Base-by-base conservation (phyloP, 2,888 invertebrate genomes). In the Luperina nickerlii region DNA sequence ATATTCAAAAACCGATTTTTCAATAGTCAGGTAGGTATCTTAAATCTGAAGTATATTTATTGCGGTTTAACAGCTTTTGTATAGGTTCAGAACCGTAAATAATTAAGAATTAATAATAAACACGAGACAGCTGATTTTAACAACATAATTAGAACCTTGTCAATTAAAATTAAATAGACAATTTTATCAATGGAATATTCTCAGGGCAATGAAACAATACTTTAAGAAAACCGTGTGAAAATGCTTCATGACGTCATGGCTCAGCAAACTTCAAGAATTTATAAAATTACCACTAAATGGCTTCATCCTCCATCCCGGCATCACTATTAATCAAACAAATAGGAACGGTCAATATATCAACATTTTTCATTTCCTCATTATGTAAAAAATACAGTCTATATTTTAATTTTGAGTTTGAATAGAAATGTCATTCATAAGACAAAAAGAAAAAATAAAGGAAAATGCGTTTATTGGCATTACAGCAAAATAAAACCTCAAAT, bases 191-290 rank as follows among this genome's bases (percentile, higher is more conserved):
- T n/a, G 27, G 15, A 60, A 51, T n/a, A 24, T 65, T 79, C 72
- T 45, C 68, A 82, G 63, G 63, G 18, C 9, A 60, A 51, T 9
- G 4, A 27, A 68, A 84, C 63, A 84, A 82, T 78, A 32, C 8
- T 42, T 38, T 42, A 9, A 42, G 9, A 42, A 42, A 9, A 42
- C 9, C 42, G 45, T 45, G 45, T 45, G 45, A 45, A 45, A 45
- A 45, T 45, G 45, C 45, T 45, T 45, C 45, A 45, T 45, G 2
- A 45, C 45, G 45, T 11, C 9, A 45, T 42, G 42, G 42, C 42
- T 42, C 42, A 45, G 45, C 11, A 45, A 45, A 45, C 11, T 45
- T 45, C 2, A 11, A 45, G 45, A 45, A 45, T 45, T 0, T 45
- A 45, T 11, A 45, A 11, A 45, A 45, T 11, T 45, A 45, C 45